Evolutionary conservation across 2,888 invertebrate genomes (phyloP), one percentile per base, ranked within the genome.

Genomic region (Esperia sulphurella): DNA sequence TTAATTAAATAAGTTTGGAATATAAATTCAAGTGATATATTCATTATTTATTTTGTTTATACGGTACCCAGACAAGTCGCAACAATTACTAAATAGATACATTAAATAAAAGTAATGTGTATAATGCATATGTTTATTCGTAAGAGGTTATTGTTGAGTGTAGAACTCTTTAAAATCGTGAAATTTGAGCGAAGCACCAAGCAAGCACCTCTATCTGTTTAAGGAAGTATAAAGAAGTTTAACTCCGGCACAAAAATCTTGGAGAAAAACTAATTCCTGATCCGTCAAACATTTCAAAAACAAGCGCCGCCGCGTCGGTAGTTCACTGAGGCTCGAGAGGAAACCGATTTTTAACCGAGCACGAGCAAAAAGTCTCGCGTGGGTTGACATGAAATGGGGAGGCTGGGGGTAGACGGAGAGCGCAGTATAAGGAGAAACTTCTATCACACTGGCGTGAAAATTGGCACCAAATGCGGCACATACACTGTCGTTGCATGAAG

Each of bases 241-340:
- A 39, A 14, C 39, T 37, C 13, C 39, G 1, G 14, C 35, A 35
- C n/a, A 51, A 54, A n/a, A 54, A 48, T 46, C 41, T 40, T n/a
- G 51, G 30, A 46, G 48, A 55, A 69, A 79, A 82, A 79, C 73
- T 79, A 83, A 83, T 83, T 80, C 65, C 72, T 75, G 74, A 73
- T 71, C 72, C 74, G 79, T 83, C 84, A 82, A 84, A 83, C 83
- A 81, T 82, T 82, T 83, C 79, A 83, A 76, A 77, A 81, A 72
- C 79, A 80, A 77, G 71, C 65, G 53, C 51, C 50, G 56, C 58
- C 55, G 42, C 43, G 56, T 42, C 43, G 43, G 46, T 54, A 62
- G 67, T 65, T 65, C 66, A 68, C 61, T 68, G 63, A 65, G 64
- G 68, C 67, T 66, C 62, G 59, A 68, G 67, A 68, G 69, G 63